phyloP scores from a whole-genome alignment of 2,888 invertebrate genomes.

The Nasonia oneida region DNA sequence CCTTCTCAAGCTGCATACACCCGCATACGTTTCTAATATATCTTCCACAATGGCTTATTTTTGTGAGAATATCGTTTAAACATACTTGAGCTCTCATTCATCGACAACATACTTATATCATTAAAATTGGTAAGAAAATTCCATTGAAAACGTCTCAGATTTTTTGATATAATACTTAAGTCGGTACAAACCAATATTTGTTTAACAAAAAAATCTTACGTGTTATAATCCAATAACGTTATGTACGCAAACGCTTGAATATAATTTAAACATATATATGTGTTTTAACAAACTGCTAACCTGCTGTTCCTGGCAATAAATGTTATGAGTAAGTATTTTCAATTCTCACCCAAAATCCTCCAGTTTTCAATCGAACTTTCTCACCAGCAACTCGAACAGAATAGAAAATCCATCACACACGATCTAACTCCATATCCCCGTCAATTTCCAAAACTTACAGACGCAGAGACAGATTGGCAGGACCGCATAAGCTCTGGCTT shows the following conservation, averaged over 20 bases:
- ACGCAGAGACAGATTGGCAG: conserved; percentile 94
- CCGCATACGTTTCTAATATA: conserved; percentile 54
- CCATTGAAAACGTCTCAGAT: conserved; percentile 49
- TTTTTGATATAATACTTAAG: neutral
- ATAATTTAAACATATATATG: neutral
- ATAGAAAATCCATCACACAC: neutral
- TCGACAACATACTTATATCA: conserved; percentile 17
- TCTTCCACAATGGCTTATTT: conserved; percentile 75
- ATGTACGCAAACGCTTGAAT: neutral
- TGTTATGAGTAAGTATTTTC: neutral
- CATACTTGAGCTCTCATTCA: conserved; percentile 51
- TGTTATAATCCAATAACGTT: neutral
- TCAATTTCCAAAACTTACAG: conserved; percentile 74
- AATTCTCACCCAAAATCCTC: neutral
- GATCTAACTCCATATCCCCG: neutral
- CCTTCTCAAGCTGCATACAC: conserved; percentile 61
- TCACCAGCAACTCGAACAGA: neutral
- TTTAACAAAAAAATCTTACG: neutral
- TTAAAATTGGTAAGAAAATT: conserved; percentile 44
- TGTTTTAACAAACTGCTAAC: conserved; percentile 5
- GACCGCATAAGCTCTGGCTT: conserved; percentile 96
- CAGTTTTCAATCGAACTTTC: conserved; percentile 57
- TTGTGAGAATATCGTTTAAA: conserved; percentile 73
- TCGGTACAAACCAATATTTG: neutral
- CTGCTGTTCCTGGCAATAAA: neutral